phyloP scores from a whole-genome alignment of 2,113 vertebrate species.

The Cyanoliseus patagonus region DNA sequence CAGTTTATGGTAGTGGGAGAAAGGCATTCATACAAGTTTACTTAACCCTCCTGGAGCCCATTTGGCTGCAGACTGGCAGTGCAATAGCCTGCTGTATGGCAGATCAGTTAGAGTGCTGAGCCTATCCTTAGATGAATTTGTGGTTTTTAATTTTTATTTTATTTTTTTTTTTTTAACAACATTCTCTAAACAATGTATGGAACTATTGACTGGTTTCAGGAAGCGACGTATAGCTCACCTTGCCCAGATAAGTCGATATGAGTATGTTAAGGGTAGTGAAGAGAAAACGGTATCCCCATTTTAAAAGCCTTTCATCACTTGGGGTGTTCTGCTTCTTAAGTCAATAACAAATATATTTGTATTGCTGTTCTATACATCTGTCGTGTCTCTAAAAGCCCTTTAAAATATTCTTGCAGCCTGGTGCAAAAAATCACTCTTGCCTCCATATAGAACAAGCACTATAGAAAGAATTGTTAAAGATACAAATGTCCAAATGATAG shows the following conservation, averaged over 20 bases:
- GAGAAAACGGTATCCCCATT: neutral
- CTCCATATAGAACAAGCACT: constrained; percentile 52
- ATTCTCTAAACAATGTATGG: neutral
- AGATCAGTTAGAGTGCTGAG: constrained; percentile 14
- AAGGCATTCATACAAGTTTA: constrained; percentile 38
- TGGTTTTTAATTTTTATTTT: no score
- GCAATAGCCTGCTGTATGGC: constrained; percentile 38
- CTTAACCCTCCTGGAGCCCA: constrained; percentile 6
- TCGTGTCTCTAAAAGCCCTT: constrained; percentile 63
- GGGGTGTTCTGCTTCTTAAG: neutral
- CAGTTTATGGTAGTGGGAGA: constrained; percentile 34
- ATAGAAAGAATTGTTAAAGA: constrained; percentile 28
- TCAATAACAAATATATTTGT: constrained; percentile 12
- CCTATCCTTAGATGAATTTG: neutral
- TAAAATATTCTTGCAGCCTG: constrained; percentile 45
- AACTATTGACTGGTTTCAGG: neutral
- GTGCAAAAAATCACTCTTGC: constrained; percentile 20
- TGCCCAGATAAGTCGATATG: neutral
- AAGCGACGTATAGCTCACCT: neutral
- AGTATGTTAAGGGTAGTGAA: neutral
- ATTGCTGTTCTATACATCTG: constrained; percentile 47
- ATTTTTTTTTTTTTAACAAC: neutral
- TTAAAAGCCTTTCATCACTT: neutral
- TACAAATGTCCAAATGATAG: constrained; percentile 41
- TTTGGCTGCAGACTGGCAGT: constrained; percentile 57